Percentiles rank a stretch among this genome's conserved stretches.
These are phyloP conservation scores for Spilarctia lutea DNA, from an alignment of 2,888 invertebrate genomes.

Conservation along the genomic window DNA sequence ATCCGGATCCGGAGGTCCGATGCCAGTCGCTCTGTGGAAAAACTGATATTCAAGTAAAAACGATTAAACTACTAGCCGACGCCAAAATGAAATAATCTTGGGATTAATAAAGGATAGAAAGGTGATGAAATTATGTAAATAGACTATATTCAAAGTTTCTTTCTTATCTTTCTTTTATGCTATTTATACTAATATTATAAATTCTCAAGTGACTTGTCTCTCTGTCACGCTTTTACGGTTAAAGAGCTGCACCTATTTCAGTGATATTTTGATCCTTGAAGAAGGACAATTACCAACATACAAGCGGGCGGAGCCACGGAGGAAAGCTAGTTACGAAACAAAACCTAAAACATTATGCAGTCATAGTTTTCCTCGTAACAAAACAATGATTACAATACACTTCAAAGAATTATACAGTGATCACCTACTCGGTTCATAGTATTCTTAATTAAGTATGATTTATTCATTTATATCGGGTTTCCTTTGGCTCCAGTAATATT, in stretches of 20 bases:
- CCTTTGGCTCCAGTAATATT: constrained; percentile 38
- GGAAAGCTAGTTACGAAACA: not conserved
- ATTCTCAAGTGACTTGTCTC: too few relatives aligned
- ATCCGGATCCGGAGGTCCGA: too few relatives aligned
- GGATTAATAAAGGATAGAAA: too few relatives aligned
- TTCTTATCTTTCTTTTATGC: not conserved
- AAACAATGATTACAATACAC: constrained; percentile 10
- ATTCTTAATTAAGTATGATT: constrained; percentile 20
- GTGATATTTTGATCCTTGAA: too few relatives aligned
- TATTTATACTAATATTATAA: not conserved
- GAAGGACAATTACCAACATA: too few relatives aligned
- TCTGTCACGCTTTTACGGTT: too few relatives aligned
- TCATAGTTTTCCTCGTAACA: constrained; percentile 7
- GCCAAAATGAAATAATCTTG: too few relatives aligned
- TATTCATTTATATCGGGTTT: constrained; percentile 39
- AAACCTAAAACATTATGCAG: not conserved
- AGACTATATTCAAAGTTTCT: not conserved
- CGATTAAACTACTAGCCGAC: too few relatives aligned
- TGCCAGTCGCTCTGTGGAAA: too few relatives aligned
- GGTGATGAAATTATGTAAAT: not conserved
- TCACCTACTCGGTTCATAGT: constrained; percentile 7
- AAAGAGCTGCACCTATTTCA: too few relatives aligned
- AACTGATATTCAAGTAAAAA: too few relatives aligned
- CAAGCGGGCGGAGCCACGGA: too few relatives aligned
- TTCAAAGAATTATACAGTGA: constrained; percentile 24